These are phyloP conservation scores for Cromileptes altivelis DNA, from an alignment of 2,113 vertebrate species.

Conservation along the genomic window DNA sequence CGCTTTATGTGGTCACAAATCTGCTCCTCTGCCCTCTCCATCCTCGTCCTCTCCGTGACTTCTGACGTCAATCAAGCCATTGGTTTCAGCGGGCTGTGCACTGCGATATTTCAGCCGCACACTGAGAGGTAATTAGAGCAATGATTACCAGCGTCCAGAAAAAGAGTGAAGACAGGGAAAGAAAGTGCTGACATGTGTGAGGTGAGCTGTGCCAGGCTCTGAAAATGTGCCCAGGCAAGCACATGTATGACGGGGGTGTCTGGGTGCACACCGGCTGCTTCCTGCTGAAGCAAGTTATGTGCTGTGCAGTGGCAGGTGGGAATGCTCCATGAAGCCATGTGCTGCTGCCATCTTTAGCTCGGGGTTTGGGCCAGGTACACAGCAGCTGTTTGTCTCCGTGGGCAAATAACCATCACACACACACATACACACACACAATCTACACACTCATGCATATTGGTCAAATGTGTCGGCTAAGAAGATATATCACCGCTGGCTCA, in stretches of 20 bases:
- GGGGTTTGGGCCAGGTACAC: conserved; percentile 55
- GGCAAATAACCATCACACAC: conserved; percentile 20
- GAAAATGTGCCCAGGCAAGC: conserved; percentile 69
- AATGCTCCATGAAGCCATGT: conserved; percentile 46
- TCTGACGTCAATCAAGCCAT: conserved; percentile 26
- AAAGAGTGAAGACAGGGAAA: conserved; percentile 48
- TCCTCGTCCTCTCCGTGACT: conserved; percentile 22
- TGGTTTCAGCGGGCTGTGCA: background rate
- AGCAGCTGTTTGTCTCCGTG: conserved; percentile 59
- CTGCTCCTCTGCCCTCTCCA: conserved; percentile 11
- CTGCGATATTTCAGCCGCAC: conserved; percentile 41
- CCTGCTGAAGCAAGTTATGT: conserved; percentile 42
- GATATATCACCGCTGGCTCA: conserved; percentile 5
- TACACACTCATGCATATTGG: conserved; percentile 1
- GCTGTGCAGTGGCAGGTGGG: conserved; percentile 56
- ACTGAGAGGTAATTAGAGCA: conserved; percentile 67
- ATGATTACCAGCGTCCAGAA: conserved; percentile 56
- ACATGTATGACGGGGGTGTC: conserved; percentile 50
- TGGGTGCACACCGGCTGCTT: conserved; percentile 33
- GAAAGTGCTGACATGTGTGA: conserved; percentile 77
- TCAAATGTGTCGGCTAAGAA: conserved; percentile 21
- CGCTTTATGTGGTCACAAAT: background rate
- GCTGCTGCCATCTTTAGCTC: conserved; percentile 55
- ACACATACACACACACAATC: background rate
- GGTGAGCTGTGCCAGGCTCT: conserved; percentile 58